Base-by-base conservation (phyloP, 2,113 vertebrate species). In the Eulacestoma nigropectus region DNA sequence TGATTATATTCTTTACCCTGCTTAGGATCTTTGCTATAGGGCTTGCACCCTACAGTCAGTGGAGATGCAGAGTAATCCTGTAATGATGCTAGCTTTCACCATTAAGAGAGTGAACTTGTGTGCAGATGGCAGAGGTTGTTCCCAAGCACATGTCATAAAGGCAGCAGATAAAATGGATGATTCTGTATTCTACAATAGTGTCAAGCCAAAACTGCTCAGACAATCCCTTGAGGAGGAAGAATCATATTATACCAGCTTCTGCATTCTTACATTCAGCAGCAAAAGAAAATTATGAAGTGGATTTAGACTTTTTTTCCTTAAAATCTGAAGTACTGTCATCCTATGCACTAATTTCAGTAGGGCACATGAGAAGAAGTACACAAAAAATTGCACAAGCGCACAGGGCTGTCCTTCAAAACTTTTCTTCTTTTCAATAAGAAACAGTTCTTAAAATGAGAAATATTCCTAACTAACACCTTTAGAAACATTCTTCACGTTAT, bases 401-500 rank as follows among this genome's bases (percentile, higher is more conserved):
- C 26, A 75, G 52, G 4, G 4, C 4, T 60, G 11, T 33, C 18
- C 6, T 72, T 89, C 44, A 50, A 55, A 53, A 33, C 29, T 46
- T 69, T 93, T 0, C 9, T 62, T 52, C 16, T 70, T 89, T 87
- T 73, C 12, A 79, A n/a, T 53, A 55, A 49, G 39, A 83, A 89
- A 77, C 21, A 44, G 23, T 74, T 97, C 60, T 96, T 96, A 84
- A 59, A 92, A 39, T 27, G 8, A 68, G 15, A 88, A 53, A 91
- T 96, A 91, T 75, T 86, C 72, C 67, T 90, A 90, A 69, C 30
- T 90, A 84, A 59, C 75, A 73, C 49, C 47, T 89, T 76, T 79
- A 96, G 85, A 96, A 96, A 81, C 32, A 79, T 82, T 89, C 67
- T 91, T 90, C 76, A 67, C 23, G 60, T 89, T 93, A 90, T 64